Evolutionary conservation across 2,888 invertebrate species (phyloP).

Genomic region (Quadroppia sp.): DNA sequence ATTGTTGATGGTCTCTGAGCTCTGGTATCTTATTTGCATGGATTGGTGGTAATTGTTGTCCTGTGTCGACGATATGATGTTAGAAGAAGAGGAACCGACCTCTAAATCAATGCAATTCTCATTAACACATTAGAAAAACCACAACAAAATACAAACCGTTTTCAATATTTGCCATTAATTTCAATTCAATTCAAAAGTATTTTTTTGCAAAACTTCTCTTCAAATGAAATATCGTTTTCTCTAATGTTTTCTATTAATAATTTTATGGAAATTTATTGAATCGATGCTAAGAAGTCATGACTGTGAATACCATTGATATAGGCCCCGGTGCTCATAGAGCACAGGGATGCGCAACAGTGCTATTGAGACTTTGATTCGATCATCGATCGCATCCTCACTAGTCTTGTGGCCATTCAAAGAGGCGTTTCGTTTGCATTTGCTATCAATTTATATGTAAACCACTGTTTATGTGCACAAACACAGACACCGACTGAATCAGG

Average conservation of each 20-base stretch:
- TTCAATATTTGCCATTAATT: neutral
- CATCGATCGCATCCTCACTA: neutral
- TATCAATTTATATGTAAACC: neutral
- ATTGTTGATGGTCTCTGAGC: neutral
- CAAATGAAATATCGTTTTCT: no score
- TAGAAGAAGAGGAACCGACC: neutral
- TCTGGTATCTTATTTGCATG: neutral
- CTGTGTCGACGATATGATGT: slow-evolving; percentile 5
- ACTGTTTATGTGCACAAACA: no score
- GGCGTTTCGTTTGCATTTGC: neutral
- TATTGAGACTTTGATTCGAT: no score
- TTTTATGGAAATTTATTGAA: no score
- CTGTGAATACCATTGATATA: no score
- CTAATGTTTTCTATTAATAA: no score
- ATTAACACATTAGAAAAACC: no score
- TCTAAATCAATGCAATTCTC: no score
- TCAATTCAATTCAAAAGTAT: no score
- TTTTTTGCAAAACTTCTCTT: no score
- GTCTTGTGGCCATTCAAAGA: neutral
- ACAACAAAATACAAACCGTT: neutral
- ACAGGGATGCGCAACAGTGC: neutral
- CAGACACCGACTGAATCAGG: no score
- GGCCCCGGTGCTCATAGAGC: neutral
- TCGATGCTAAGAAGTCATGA: neutral
- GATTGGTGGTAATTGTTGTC: neutral